Percentiles rank a stretch among this genome's conserved stretches.
Conservation (phyloP, 2,797 vertebrate species). For the Bucorvus abyssinicus region DNA sequence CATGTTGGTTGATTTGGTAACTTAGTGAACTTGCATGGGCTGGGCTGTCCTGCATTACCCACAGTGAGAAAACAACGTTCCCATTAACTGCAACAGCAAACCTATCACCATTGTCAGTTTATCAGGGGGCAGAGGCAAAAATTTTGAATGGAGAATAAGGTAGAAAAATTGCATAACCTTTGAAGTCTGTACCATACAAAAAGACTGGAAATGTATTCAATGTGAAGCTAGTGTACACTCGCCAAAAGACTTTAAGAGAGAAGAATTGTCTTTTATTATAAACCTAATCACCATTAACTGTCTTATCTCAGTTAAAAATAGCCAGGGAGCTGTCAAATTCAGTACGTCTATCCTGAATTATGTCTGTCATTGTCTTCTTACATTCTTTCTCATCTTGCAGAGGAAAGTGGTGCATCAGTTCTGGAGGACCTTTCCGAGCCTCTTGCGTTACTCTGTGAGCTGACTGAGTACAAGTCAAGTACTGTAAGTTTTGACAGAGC, state of each 20-base stretch:
- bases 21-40: not conserved
- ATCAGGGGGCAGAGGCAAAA: not conserved
- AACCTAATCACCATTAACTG: not conserved
- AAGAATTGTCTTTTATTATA: not conserved
- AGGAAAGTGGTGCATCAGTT: not conserved
- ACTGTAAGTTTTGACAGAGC: not conserved
- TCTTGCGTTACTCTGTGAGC: not conserved
- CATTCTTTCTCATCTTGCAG: not conserved
- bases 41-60: not conserved
- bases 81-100: not conserved
- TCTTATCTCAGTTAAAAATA: not conserved
- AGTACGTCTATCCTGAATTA: not conserved
- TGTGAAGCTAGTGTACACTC: not conserved
- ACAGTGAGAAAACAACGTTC: not conserved
- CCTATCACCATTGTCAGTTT: not conserved
- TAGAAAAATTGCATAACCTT: not conserved
- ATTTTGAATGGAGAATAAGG: not conserved
- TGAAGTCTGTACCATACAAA: not conserved
- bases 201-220: not conserved
- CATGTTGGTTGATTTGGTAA: not conserved
- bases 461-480: not conserved
- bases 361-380: not conserved
- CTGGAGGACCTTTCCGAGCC: not conserved
- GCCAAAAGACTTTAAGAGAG: not conserved
- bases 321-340: not conserved